Conservation (phyloP, 1,140 invertebrate species). For the Bombus affinis region DNA sequence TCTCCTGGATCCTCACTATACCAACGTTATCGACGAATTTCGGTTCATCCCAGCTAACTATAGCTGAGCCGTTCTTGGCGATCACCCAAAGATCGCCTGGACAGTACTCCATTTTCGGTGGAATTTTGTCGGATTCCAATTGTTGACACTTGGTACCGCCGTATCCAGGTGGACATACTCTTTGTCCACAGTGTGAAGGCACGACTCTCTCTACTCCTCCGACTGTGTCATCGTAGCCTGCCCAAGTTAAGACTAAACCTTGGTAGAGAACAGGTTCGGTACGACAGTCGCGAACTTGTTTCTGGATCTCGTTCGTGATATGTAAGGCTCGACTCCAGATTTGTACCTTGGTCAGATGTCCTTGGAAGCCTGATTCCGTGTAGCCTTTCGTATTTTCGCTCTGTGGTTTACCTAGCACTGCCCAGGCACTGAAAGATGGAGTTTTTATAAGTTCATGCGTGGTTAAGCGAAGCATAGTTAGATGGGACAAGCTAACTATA, state of each 20-base stretch:
- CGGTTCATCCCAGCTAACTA: conserved; percentile 97
- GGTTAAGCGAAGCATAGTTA: no score
- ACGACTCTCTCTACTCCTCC: conserved; percentile 96
- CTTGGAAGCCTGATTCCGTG: conserved; percentile 95
- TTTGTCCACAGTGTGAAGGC: conserved; percentile 95
- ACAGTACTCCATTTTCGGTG: conserved; percentile 94
- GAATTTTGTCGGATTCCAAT: conserved; percentile 91
- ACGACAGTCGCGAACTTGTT: conserved; percentile 94
- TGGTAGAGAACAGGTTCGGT: conserved; percentile 95
- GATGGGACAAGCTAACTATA: neutral
- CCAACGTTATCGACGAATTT: conserved; percentile 94
- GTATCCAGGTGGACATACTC: conserved; percentile 93
- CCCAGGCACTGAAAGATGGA: conserved; percentile 89
- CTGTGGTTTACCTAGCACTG: conserved; percentile 94
- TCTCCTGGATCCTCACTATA: conserved; percentile 90
- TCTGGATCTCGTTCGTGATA: conserved; percentile 95
- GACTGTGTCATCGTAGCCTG: conserved; percentile 93
- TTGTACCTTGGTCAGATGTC: conserved; percentile 96
- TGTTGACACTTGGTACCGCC: conserved; percentile 92
- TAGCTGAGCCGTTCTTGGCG: conserved; percentile 94
- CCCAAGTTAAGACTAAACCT: conserved; percentile 94
- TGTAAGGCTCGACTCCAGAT: conserved; percentile 96
- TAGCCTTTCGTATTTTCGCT: conserved; percentile 89
- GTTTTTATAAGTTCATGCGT: neutral
- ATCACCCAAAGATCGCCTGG: conserved; percentile 97